These are phyloP conservation scores for Ginglymostoma cirratum DNA, from an alignment of 2,113 vertebrate genomes.

Conservation along the genomic window DNA sequence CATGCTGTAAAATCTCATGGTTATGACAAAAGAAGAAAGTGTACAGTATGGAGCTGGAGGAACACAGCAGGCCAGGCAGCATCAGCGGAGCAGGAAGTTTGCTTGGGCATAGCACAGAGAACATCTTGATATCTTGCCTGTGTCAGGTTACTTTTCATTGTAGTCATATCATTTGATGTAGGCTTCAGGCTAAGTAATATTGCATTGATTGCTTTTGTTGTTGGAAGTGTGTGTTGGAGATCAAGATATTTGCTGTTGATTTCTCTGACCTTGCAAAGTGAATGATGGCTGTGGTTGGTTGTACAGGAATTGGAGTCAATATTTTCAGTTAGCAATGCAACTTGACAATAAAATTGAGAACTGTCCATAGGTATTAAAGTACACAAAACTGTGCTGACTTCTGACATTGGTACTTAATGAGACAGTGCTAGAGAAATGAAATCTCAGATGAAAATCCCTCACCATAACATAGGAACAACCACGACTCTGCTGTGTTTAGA, in stretches of 20 bases:
- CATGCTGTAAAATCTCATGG: background rate
- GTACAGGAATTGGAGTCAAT: background rate
- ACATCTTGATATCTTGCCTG: background rate
- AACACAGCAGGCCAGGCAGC: too few species aligned
- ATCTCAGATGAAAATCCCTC: background rate
- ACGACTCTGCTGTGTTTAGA: background rate
- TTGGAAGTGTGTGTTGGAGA: background rate
- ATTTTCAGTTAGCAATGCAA: background rate
- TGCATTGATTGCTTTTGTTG: background rate
- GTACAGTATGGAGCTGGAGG: too few species aligned
- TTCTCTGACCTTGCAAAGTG: background rate
- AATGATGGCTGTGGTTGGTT: background rate
- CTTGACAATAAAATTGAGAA: background rate
- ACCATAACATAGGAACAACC: background rate
- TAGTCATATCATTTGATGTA: background rate
- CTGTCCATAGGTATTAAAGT: background rate
- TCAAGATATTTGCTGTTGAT: background rate
- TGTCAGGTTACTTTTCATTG: background rate
- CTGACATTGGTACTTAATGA: background rate
- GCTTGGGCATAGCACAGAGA: background rate
- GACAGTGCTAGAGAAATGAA: background rate
- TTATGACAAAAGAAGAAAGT: background rate
- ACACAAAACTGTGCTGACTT: background rate
- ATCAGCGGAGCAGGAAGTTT: background rate
- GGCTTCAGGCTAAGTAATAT: background rate